phyloP scores from a whole-genome alignment of 2,888 invertebrate genomes.

The Smittia sp. region DNA sequence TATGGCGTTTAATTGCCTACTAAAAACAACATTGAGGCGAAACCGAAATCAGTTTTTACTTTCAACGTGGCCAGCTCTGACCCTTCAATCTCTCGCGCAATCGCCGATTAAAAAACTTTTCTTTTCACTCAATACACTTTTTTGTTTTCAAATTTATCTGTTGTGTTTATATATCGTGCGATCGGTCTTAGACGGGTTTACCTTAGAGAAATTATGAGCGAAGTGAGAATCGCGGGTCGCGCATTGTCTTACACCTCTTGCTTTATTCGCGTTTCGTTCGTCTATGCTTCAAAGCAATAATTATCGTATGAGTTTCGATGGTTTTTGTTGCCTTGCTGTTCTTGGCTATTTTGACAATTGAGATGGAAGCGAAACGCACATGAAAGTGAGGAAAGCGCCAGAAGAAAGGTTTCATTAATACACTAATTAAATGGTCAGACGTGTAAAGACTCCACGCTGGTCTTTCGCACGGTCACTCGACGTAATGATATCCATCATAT shows the following conservation, averaged over 20 bases:
- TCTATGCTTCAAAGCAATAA: not conserved
- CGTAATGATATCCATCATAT: not conserved
- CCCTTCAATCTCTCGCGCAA: constrained; percentile 20
- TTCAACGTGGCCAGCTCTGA: constrained; percentile 21
- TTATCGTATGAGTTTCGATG: constrained; percentile 9
- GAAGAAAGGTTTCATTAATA: constrained; percentile 11
- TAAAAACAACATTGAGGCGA: not conserved
- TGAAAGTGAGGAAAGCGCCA: not conserved
- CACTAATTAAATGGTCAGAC: constrained; percentile 15
- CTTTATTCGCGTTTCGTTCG: not conserved
- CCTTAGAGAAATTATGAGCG: not conserved
- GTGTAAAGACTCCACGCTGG: not conserved
- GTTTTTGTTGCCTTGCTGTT: constrained; percentile 1
- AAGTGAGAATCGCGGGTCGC: not conserved
- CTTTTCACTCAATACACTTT: constrained; percentile 16
- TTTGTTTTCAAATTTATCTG: constrained; percentile 5
- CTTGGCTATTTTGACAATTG: constrained; percentile 17
- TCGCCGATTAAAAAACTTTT: constrained; percentile 25
- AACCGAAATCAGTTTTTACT: constrained; percentile 20
- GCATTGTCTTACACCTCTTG: too few relatives aligned
- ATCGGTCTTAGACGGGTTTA: constrained; percentile 13
- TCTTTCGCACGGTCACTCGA: constrained; percentile 8
- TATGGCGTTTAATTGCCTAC: constrained; percentile 14
- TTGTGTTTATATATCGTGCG: constrained; percentile 10
- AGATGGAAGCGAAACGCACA: not conserved